Evolutionary conservation across 2,888 invertebrate species (phyloP).

Genomic region (Protophormia terraenovae): DNA sequence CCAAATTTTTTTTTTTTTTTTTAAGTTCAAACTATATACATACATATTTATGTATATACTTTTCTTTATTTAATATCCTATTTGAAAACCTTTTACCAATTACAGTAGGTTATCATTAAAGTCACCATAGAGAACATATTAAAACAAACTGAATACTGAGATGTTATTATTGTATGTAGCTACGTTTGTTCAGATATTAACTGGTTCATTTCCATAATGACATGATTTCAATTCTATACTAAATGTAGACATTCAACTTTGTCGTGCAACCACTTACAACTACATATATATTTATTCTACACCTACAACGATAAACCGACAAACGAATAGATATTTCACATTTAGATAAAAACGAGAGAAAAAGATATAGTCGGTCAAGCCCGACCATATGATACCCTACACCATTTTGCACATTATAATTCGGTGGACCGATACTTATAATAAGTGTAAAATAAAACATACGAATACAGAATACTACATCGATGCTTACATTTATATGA

Average conservation of each 20-base stretch:
- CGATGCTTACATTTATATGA: too few species aligned
- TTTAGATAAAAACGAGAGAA: neutral
- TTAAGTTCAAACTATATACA: neutral
- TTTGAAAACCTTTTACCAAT: neutral
- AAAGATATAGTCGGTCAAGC: too few species aligned
- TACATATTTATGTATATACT: neutral
- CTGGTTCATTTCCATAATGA: neutral
- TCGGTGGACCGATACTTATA: too few species aligned
- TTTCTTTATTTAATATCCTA: neutral
- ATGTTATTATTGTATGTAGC: too few species aligned
- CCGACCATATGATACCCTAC: too few species aligned
- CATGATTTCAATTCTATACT: neutral
- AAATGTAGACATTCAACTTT: neutral
- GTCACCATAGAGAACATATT: neutral
- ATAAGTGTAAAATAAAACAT: too few species aligned
- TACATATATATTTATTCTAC: neutral
- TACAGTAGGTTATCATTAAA: neutral
- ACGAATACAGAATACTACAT: too few species aligned
- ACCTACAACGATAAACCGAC: neutral
- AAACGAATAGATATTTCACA: neutral
- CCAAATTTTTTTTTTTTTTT: too few species aligned
- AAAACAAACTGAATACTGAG: neutral
- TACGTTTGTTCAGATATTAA: neutral
- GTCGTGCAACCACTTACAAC: neutral
- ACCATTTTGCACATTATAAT: too few species aligned